phyloP scores from a whole-genome alignment of 37 sponge, comb jelly and placozoan species.

The Aphrocallistes beatrix region DNA sequence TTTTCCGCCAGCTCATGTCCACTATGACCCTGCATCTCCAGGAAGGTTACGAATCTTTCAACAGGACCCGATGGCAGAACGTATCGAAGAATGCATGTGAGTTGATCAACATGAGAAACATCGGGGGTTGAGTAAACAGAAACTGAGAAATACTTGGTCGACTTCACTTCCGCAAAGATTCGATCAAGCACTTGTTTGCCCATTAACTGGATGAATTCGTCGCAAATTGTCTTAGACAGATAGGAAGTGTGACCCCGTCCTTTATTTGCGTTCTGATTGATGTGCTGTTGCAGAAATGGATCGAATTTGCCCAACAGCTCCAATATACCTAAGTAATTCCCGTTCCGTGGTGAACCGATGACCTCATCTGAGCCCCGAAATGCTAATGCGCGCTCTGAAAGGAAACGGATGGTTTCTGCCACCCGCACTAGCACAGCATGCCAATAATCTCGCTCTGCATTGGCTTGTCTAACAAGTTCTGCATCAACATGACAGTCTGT shows the following conservation, averaged over 20 bases:
- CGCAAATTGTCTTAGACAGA: constrained; percentile 22
- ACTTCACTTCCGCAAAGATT: constrained; percentile 7
- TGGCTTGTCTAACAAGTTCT: constrained; percentile 7
- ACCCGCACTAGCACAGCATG: constrained; percentile 16
- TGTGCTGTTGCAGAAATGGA: constrained; percentile 3
- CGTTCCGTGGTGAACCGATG: constrained; percentile 20
- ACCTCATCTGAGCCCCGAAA: constrained; percentile 25
- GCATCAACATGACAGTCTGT: constrained; percentile 6
- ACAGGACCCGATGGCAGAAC: constrained; percentile 19
- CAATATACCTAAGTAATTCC: constrained; percentile 25
- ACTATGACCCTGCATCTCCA: constrained; percentile 24
- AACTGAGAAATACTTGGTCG: constrained; percentile 23
- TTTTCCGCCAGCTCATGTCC: constrained; percentile 20
- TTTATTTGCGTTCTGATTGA: constrained; percentile 22
- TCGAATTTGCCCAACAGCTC: constrained; percentile 24
- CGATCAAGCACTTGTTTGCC: constrained; percentile 20
- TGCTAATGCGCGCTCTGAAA: constrained; percentile 18
- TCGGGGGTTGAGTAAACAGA: constrained; percentile 27
- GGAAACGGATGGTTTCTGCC: constrained; percentile 12
- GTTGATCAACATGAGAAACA: constrained; percentile 25
- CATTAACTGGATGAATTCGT: constrained; percentile 25
- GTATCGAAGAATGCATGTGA: constrained; percentile 25
- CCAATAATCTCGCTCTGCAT: constrained; percentile 23
- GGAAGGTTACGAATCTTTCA: constrained; percentile 26
- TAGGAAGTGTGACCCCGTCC: constrained; percentile 25